Evolutionary conservation across 1,140 invertebrate genomes (phyloP), one percentile per base, ranked within the genome.

Genomic region (Melipona quadrifasciata): DNA sequence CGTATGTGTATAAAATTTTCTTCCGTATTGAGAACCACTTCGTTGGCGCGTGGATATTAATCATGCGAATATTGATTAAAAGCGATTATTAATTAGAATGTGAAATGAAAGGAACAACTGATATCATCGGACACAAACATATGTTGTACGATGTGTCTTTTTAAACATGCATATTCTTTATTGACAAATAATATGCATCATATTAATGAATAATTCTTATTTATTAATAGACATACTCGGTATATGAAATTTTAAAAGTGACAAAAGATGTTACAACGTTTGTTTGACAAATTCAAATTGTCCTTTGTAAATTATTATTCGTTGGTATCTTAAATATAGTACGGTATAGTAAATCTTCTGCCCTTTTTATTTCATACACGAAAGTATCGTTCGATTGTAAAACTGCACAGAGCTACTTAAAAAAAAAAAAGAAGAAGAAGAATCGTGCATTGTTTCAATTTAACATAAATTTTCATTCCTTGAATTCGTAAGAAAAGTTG

Each of bases 381-480:
- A 73, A 21, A 31, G 3, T 14, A 31, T 55, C 8, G 5, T n/a
- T 19, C 21, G 14, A 55, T 55, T 6, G 4, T 12, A 27, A 31
- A 21, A 2, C 8, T 73, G 11, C 21, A 12, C 27, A 11, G 31
- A 31, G 17, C 3, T 16, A 6, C 39, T 55, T 0, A 27, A 11
- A 31, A 71, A 1, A 73, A 55, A 27, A 39, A 6, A 6, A 39
- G 39, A 3, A 6, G 39, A 39, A 39, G 39, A 39, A 39, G 39
- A 39, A 14, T 55, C 14, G 19, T 21, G 31, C 17, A 31, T 14
- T 27, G 72, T 21, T 14, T 73, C 17, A 12, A 2, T 73, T 73
- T 55, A 73, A n/a, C 74, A 58, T 76, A 39, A 24, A 76, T 58
- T 76, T 58, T 21, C 74, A 58, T 58, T n/a, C 14, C 8, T 19